Evolutionary conservation across 2,113 vertebrate species (phyloP).

Genomic region (Catharus bicknelli): DNA sequence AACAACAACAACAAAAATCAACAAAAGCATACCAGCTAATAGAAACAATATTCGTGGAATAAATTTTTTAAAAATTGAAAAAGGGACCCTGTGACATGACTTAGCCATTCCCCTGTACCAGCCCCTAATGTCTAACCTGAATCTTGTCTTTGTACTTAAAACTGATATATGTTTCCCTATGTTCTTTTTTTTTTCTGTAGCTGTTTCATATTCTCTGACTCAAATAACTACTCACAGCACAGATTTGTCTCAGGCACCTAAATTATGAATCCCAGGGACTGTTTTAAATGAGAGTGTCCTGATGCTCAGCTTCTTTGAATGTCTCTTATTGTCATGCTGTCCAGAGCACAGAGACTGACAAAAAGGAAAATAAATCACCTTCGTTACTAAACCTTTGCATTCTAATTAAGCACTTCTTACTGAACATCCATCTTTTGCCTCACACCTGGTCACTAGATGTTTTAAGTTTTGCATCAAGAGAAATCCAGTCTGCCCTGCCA

Average conservation of each 20-base stretch:
- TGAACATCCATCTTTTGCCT: not conserved
- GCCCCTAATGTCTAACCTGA: not conserved
- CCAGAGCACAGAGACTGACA: not conserved
- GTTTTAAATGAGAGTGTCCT: not conserved
- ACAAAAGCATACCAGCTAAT: not conserved
- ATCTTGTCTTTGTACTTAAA: not conserved
- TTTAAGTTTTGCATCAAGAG: not conserved
- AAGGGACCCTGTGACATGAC: not conserved
- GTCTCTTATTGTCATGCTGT: not conserved
- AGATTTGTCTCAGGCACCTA: not conserved
- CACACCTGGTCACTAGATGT: not conserved
- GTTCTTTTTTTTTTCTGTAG: not conserved
- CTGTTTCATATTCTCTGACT: not conserved
- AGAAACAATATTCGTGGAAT: not conserved
- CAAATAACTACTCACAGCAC: not conserved
- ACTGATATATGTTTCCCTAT: not conserved
- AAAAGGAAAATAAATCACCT: constrained; percentile 27
- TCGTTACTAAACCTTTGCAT: not conserved
- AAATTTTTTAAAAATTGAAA: not conserved
- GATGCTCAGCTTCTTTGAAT: not conserved
- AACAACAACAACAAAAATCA: not conserved
- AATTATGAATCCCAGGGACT: not conserved
- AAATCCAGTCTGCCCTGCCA: not conserved
- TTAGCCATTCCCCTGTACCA: not conserved
- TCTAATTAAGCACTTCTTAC: not conserved